Percentiles rank a stretch among this genome's conserved stretches.
These are phyloP conservation scores for Vollenhovia emeryi DNA, from an alignment of 1,140 invertebrate genomes.

Conservation along the genomic window DNA sequence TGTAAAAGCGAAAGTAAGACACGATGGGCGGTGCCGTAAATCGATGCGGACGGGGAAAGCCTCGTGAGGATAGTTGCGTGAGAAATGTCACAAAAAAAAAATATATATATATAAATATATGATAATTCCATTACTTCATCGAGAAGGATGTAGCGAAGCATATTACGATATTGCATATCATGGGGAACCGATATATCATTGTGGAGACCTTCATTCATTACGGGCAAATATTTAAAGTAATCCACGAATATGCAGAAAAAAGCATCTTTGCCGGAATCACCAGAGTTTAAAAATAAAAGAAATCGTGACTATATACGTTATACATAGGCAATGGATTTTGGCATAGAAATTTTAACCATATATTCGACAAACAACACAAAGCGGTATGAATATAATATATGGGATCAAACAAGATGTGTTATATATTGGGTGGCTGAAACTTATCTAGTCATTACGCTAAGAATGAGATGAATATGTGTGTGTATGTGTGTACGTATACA, in stretches of 20 bases:
- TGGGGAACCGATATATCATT: conserved; percentile 56
- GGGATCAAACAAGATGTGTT: conserved; percentile 82
- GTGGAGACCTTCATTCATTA: conserved; percentile 49
- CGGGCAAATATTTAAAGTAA: conserved; percentile 51
- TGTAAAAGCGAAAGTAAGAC: conserved; percentile 12
- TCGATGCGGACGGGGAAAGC: background rate
- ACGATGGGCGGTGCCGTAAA: background rate
- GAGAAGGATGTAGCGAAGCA: conserved; percentile 32
- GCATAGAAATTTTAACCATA: conserved; percentile 81
- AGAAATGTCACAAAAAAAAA: conserved; percentile 43
- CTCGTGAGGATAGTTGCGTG: conserved; percentile 46
- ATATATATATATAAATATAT: conserved; percentile 56
- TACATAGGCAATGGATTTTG: conserved; percentile 80
- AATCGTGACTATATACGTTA: conserved; percentile 58
- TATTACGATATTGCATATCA: conserved; percentile 70
- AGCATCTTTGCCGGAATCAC: conserved; percentile 37
- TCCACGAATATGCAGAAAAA: conserved; percentile 37
- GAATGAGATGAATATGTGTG: conserved; percentile 69
- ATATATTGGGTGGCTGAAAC: conserved; percentile 80
- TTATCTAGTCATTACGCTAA: conserved; percentile 85
- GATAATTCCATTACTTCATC: conserved; percentile 43
- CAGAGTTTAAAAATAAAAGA: conserved; percentile 21
- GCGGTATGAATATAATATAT: conserved; percentile 79
- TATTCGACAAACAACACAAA: conserved; percentile 76
- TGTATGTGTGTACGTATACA: conserved; percentile 43